Conservation (phyloP, 2,888 invertebrate species). For the Campaea margaritaria region DNA sequence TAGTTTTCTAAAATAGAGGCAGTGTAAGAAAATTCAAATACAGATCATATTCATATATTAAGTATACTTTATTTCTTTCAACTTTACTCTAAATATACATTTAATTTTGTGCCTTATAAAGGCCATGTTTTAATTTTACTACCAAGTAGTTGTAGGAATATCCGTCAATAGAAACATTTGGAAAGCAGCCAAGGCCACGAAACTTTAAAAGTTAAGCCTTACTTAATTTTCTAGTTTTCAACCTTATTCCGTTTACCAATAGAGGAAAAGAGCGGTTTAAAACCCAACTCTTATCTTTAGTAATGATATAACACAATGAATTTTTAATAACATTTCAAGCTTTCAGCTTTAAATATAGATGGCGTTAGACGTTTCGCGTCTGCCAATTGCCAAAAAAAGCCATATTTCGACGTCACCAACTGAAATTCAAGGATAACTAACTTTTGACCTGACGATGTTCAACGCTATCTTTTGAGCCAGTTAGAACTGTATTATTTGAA, state of each 20-base stretch:
- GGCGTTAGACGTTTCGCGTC: too few relatives aligned
- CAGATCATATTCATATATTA: too few relatives aligned
- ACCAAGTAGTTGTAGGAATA: conserved; percentile 4
- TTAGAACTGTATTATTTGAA: too few relatives aligned
- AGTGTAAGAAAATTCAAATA: too few relatives aligned
- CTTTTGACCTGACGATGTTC: too few relatives aligned
- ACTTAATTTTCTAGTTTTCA: conserved; percentile 2
- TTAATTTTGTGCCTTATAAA: conserved; percentile 1
- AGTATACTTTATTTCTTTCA: conserved; percentile 1
- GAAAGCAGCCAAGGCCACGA: conserved; percentile 22
- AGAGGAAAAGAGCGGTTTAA: background rate
- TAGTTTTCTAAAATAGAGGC: too few relatives aligned
- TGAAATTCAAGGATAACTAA: too few relatives aligned
- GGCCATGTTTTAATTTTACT: conserved; percentile 15
- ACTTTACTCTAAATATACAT: conserved; percentile 2
- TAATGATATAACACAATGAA: background rate
- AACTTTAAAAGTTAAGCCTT: conserved; percentile 9
- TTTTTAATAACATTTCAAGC: too few relatives aligned
- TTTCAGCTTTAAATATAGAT: too few relatives aligned
- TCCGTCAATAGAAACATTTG: conserved; percentile 18
- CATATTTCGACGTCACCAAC: too few relatives aligned
- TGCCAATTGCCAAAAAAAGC: too few relatives aligned
- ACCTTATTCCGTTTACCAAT: background rate
- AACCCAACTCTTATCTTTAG: background rate
- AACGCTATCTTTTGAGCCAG: too few relatives aligned